Base-by-base conservation (phyloP, 2,113 vertebrate species). In the Thamnophis sirtalis region DNA sequence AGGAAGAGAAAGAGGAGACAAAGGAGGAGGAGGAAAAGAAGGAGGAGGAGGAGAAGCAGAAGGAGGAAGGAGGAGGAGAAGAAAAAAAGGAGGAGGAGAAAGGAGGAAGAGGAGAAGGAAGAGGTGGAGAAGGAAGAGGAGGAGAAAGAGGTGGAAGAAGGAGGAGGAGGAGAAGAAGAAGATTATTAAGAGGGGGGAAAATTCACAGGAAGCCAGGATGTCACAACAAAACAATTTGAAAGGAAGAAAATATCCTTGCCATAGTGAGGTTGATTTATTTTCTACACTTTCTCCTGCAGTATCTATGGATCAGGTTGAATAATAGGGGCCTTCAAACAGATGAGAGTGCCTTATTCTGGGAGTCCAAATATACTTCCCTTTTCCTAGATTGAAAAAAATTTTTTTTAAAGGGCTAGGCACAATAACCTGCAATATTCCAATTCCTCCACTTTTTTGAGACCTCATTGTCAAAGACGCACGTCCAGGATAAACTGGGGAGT, bases 161-260 rank as follows among this genome's bases (percentile, higher is more conserved):
- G 43, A 43, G 43, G 28, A 26, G 50, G 9, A 51, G 9, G 9
- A 53, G 11, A 0, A 11, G 11, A 13, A 53, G 51, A 15, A 11
- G 11, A 1, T 43, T 43, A 43, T 43, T 43, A 43, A 43, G 43
- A 43, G 43, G 43, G 43, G 43, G 43, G 8, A 26, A 19, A 17
- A 89, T 89, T 95, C 91, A 43, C 15, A 93, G 95, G 90, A 92
- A 94, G 15, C 84, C 94, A 86, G 89, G 92, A 90, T 93, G 94
- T 94, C 93, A 92, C 86, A n/a, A 88, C 50, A 4, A 33, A 90
- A 38, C 0, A 5, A 55, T 93, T 87, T 51, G 55, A 10, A 60
- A 33, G 6, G 26, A 84, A 88, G 91, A 91, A 91, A 55, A 91
- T 87, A 63, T 43, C 6, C 86, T 22, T 89, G 92, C 89, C 38